Evolutionary conservation across 2,797 vertebrate genomes (phyloP), one percentile per base, ranked within the genome.

Genomic region (Sternotherus odoratus): DNA sequence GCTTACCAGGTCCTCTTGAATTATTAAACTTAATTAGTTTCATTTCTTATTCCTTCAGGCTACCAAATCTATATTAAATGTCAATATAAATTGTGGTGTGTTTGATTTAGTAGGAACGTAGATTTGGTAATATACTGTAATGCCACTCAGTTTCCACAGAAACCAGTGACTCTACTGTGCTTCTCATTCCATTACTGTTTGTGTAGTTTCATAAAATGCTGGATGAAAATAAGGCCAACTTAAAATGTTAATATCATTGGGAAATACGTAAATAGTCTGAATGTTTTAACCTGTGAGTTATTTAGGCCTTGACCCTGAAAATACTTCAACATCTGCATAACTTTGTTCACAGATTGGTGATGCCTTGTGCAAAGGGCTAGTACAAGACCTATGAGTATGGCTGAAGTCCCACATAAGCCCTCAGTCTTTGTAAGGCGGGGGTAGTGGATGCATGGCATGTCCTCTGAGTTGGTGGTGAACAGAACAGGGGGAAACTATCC

Each of bases 11-110:
- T 97, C 97, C 84, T 36, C 54, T 94, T 97, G 96, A 97, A 96
- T 98, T 98, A 97, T 97, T 97, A 96, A 97, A 96, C 91, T 96
- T 97, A 97, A 97, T 98, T 97, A 97, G 96, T 94, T 97, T 95
- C 95, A 90, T 96, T 98, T 96, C 80, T 97, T 95, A 96, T 96
- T 97, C 95, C 97, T 97, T 93, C 89, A 92, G 96, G 97, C 96
- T 95, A 92, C 93, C 90, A 95, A 92, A 96, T 93, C 89, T 90
- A 90, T 95, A 96, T 97, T 95, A 97, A 98, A 96, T 94, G 91
- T 94, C 93, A 82, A 1, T 89, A 93, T 92, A 13, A 95, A 90
- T 63, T 78, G 85, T 85, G 77, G 50, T 89, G 1, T 87, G 90
- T 95, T 96, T 97, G 94, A 96, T 96, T 95, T 93, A 93, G 74